Evolutionary conservation across 2,797 vertebrate species (phyloP).

Genomic region (Coluber constrictor): DNA sequence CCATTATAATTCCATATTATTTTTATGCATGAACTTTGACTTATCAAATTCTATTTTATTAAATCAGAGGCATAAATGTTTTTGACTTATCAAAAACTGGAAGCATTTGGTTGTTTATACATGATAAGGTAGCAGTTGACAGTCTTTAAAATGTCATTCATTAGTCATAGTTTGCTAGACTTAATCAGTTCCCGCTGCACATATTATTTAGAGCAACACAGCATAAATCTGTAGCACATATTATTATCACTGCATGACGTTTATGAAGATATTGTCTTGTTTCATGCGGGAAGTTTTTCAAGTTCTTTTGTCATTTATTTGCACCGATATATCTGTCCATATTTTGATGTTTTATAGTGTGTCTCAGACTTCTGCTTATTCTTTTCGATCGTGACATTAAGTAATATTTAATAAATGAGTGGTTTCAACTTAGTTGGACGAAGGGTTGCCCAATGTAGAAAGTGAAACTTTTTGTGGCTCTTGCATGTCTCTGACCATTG

Average conservation of each 20-base stretch:
- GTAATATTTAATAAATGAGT: not conserved
- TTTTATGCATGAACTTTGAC: slow-evolving; percentile 54
- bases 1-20: slow-evolving; percentile 33
- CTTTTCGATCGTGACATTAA: not conserved
- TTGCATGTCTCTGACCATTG: not conserved
- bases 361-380: slow-evolving; percentile 9
- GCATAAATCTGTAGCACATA: slow-evolving; percentile 45
- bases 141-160: slow-evolving; percentile 53
- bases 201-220: not conserved
- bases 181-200: slow-evolving; percentile 38
- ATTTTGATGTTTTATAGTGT: slow-evolving; percentile 20
- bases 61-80: slow-evolving; percentile 34
- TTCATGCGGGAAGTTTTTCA: slow-evolving; percentile 16
- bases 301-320: slow-evolving; percentile 13
- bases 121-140: slow-evolving; percentile 50
- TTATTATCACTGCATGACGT: slow-evolving; percentile 39
- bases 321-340: slow-evolving; percentile 27
- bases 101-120: slow-evolving; percentile 39
- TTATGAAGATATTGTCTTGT: slow-evolving; percentile 35
- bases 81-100: slow-evolving; percentile 52
- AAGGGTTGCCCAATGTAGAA: not conserved
- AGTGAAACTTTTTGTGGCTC: not conserved
- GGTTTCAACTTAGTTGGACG: not conserved
- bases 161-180: slow-evolving; percentile 47
- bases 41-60: slow-evolving; percentile 39